phyloP scores from a whole-genome alignment of 2,113 vertebrate species.

The Bufo bufo region DNA sequence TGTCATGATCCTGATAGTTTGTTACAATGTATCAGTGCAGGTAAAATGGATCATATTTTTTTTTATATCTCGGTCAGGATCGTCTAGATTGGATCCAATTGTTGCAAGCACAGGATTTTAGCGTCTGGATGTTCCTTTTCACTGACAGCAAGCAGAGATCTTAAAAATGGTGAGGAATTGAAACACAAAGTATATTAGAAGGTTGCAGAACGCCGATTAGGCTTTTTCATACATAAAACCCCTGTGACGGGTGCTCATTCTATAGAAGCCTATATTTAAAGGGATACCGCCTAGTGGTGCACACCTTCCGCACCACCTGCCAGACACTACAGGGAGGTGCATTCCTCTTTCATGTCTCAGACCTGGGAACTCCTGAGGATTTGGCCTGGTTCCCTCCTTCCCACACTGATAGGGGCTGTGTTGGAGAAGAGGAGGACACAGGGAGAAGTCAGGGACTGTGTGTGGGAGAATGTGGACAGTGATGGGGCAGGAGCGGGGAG shows the following conservation, averaged over 20 bases:
- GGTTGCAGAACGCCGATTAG: no score
- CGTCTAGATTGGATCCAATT: no score
- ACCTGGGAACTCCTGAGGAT: slow-evolving; percentile 15
- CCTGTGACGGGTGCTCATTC: no score
- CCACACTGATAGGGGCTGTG: slow-evolving; percentile 5
- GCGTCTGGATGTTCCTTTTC: no score
- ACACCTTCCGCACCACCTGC: not conserved
- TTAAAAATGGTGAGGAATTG: not conserved
- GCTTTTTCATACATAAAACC: no score
- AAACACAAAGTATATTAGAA: not conserved
- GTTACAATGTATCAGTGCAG: no score
- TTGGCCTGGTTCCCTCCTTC: not conserved
- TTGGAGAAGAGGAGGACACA: not conserved
- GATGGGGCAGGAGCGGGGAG: not conserved
- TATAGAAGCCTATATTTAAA: not conserved
- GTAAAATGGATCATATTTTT: no score
- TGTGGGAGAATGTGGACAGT: slow-evolving; percentile 23
- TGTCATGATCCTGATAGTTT: no score
- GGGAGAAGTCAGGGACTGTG: not conserved
- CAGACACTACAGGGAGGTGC: not conserved
- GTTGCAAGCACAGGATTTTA: no score
- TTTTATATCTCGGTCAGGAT: no score
- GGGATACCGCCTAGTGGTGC: not conserved
- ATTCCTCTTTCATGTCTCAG: not conserved
- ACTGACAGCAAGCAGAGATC: not conserved